Percentiles rank a stretch among this genome's conserved stretches.
Evolutionary conservation across 2,888 invertebrate genomes (phyloP).

Genomic region (Eremobia ochroleuca): DNA sequence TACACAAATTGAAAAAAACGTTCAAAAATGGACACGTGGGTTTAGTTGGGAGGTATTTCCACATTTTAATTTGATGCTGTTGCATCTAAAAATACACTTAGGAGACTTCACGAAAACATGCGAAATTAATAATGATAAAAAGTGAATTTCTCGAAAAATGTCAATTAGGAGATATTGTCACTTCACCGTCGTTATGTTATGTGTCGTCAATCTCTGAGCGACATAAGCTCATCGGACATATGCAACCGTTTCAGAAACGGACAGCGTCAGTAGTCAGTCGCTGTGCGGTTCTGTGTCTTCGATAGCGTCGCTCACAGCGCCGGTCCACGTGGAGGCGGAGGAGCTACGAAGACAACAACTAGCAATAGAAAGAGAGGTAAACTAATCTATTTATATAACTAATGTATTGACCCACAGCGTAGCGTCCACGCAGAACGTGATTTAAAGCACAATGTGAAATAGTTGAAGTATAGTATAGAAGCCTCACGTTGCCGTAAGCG

Average conservation of each 20-base stretch:
- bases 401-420: not conserved
- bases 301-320: slow-evolving; percentile 70
- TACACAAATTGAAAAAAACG: no score
- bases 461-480: slow-evolving; percentile 5
- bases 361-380: slow-evolving; percentile 87
- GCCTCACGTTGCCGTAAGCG: no score
- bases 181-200: no score
- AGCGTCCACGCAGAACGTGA: not conserved
- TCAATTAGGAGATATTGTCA: no score
- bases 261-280: slow-evolving; percentile 67
- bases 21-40: no score
- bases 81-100: no score
- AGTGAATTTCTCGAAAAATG: no score
- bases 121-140: no score
- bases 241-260: slow-evolving; percentile 62
- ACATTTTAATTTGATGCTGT: no score
- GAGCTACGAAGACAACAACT: slow-evolving; percentile 85
- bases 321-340: slow-evolving; percentile 82
- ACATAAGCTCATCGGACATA: not conserved
- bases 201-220: not conserved
- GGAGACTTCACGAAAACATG: no score
- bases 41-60: no score
- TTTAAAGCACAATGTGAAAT: not conserved
- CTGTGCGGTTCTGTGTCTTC: slow-evolving; percentile 64
- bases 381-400: not conserved